phyloP scores from a whole-genome alignment of 2,113 vertebrate genomes.

The Gallinago undulata region DNA sequence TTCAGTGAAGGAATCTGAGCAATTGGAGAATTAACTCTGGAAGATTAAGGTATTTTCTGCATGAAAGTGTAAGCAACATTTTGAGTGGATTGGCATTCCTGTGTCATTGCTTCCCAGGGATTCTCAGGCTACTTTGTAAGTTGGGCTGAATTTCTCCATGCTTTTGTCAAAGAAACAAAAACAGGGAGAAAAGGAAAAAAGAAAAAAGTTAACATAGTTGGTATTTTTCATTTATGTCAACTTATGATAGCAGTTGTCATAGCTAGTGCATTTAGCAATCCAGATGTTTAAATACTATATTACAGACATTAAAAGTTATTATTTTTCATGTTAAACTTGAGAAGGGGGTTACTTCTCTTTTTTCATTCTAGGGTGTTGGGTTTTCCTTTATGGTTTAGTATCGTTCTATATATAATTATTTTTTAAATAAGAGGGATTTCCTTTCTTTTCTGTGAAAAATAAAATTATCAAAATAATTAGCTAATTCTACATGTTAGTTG shows the following conservation, averaged over 20 bases:
- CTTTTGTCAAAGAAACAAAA: not conserved
- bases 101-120: not conserved
- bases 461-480: not conserved
- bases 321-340: not conserved
- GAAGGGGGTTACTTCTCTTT: accelerated
- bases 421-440: not conserved
- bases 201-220: not conserved
- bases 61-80: not conserved
- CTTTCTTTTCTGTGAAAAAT: not conserved
- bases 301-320: not conserved
- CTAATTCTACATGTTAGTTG: not conserved
- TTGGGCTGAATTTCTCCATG: not conserved
- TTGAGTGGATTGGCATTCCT: not conserved
- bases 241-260: not conserved
- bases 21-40: not conserved
- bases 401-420: not conserved
- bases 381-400: not conserved
- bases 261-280: not conserved
- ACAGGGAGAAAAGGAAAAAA: accelerated
- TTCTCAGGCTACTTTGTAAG: not conserved
- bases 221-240: not conserved
- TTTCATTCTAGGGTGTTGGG: not conserved
- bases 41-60: not conserved
- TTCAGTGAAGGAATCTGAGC: not conserved
- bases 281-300: not conserved